Evolutionary conservation across 2,797 vertebrate genomes (phyloP), one percentile per base, ranked within the genome.

Genomic region (Acrossocheilus wenchowensis): DNA sequence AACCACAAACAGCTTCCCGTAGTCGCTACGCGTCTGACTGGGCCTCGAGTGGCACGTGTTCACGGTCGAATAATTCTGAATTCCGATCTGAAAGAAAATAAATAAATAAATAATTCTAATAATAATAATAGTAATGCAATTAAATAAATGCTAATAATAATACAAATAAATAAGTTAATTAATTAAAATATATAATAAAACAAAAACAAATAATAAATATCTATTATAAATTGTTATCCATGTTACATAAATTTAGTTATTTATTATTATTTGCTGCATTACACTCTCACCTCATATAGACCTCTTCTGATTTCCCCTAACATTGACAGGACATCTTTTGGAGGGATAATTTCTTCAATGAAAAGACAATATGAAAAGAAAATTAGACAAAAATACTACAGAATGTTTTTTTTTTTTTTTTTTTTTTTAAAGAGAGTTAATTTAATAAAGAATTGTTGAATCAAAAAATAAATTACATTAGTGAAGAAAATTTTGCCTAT

Each of bases 1-100:
- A 43, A 99, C 97, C 87, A 99, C 96, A 43, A 99, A 99, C 82
- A 99, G 97, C 23, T 98, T 99, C 52, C 98, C 96, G 15, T 99
- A 99, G 94, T 99, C 98, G 0, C 97, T 97, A 85, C 96, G 97
- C 0, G 95, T 96, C 90, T 97, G 97, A 89, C 96, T 97, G 81
- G 97, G 95, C 41, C 95, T 95, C 0, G 96, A 95, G 90, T 96
- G 96, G 86, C 98, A 99, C 77, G 94, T 96, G 52, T 92, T 95
- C 1, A 96, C 96, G 0, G 94, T 95, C 3, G 97, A 97, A 93
- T 96, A 98, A 92, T 96, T 97, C 92, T 97, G 96, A 90, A 99
- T 96, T 57, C 98, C 98, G 21, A 98, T 95, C 98, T 99, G 90
- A 30, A 30, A 30, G 89, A 15, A 30, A 30, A 30, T 64, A 2